phyloP scores from a whole-genome alignment of 2,113 vertebrate species.

The Malurus cyaneus region DNA sequence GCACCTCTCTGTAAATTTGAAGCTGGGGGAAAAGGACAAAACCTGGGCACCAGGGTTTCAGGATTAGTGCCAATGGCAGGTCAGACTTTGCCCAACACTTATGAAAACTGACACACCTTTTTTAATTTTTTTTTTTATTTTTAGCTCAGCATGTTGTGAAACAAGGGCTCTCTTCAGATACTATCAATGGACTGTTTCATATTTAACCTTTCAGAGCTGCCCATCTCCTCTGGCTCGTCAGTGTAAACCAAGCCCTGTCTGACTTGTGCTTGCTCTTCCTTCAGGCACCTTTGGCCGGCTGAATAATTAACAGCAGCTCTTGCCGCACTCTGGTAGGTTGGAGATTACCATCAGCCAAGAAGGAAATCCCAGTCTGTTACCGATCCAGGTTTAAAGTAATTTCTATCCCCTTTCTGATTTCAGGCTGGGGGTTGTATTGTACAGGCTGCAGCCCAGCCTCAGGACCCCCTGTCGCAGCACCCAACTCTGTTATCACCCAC shows the following conservation, averaged over 20 bases:
- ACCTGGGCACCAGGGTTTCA: neutral
- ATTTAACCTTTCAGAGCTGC: neutral
- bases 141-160: neutral
- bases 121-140: neutral
- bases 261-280: neutral
- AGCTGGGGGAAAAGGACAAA: neutral
- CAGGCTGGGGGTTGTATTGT: accelerated
- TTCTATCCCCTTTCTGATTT: neutral
- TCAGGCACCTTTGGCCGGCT: neutral
- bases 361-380: neutral
- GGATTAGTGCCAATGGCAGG: neutral
- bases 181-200: neutral
- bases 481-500: neutral
- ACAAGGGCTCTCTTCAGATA: neutral
- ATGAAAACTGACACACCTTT: neutral
- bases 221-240: accelerated
- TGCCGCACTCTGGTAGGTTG: neutral
- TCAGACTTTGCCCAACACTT: neutral
- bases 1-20: neutral
- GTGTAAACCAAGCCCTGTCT: neutral
- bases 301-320: neutral
- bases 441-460: neutral
- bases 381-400: neutral
- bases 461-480: neutral
- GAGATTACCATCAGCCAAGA: neutral